Evolutionary conservation across 2,888 invertebrate species (phyloP), one percentile per base, ranked within the genome.

Genomic region (Orgyia antiqua): DNA sequence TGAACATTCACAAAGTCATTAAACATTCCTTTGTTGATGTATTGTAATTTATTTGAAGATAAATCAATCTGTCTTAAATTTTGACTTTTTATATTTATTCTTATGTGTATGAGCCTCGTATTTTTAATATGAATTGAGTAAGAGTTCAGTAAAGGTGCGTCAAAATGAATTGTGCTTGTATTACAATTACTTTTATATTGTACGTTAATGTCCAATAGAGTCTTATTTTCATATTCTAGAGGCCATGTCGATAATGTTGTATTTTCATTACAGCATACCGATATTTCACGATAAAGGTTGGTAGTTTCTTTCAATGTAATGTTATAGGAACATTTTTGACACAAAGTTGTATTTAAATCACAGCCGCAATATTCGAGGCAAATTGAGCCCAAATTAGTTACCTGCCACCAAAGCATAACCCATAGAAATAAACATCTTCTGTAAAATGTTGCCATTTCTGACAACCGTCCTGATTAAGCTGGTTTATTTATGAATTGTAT

Each of bases 11-110:
- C 58, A 54, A 89, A 88, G 54, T 82, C 88, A 70, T 77, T 87
- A 66, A 89, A 91, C 41, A 87, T 67, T 20, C 83, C 80, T 51
- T 79, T 86, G 42, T 66, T 84, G 41, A 91, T 68, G 37, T 68
- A 68, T 52, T 73, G 70, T 45, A 92, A 72, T 51, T 71, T 69
- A 62, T 92, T 92, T 33, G 66, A 64, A 10, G 91, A 90, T 45
- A 92, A 65, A 70, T 92, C 90, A 45, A 93, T 71, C 42, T 80
- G 71, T 51, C 84, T 76, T 40, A 92, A 63, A 47, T 78, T 82
- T 43, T 62, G 61, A 26, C 50, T 41, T 39, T 67, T 75, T 3
- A 78, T 48, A 34, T 65, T 71, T 13, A 86, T 60, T 30, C 50
- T 66, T 45, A 83, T 61, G 47, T 68, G 63, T 12, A 45, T 41